phyloP scores from a whole-genome alignment of 2,888 invertebrate genomes.

The Peribatodes rhomboidaria region DNA sequence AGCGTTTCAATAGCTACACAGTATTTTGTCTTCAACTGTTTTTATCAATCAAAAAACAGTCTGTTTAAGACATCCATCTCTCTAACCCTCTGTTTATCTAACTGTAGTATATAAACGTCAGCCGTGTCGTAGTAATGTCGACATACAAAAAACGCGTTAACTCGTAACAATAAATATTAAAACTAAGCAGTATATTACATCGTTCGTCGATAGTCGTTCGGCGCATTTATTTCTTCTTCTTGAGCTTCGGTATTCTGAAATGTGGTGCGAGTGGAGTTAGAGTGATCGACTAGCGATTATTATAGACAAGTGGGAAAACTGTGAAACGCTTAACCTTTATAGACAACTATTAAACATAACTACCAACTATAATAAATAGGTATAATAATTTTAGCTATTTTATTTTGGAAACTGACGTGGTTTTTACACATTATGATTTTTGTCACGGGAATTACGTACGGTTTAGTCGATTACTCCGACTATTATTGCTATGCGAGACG shows the following conservation, averaged over 20 bases:
- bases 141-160: constrained; percentile 42
- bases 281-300: constrained; percentile 54
- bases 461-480: too few relatives aligned
- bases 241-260: constrained; percentile 85
- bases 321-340: constrained; percentile 21
- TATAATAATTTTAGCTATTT: too few relatives aligned
- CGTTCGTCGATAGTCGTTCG: constrained; percentile 71
- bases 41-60: neutral
- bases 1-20: neutral
- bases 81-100: too few relatives aligned
- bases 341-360: neutral
- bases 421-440: too few relatives aligned
- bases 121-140: constrained; percentile 10
- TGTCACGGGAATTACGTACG: too few relatives aligned
- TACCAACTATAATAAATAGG: neutral
- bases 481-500: too few relatives aligned
- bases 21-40: neutral
- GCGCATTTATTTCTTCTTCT: constrained; percentile 80
- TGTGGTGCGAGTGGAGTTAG: constrained; percentile 77
- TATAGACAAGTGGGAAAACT: constrained; percentile 32
- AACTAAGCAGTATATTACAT: constrained; percentile 81
- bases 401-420: too few relatives aligned
- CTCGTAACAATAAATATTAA: constrained; percentile 70
- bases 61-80: neutral
- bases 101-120: too few relatives aligned